A percentile compares a stretch with the other conserved stretches of the same genome.
These are phyloP conservation scores for Coptodon bakossiorum DNA, from an alignment of 2,113 vertebrate genomes.

Conservation along the genomic window DNA sequence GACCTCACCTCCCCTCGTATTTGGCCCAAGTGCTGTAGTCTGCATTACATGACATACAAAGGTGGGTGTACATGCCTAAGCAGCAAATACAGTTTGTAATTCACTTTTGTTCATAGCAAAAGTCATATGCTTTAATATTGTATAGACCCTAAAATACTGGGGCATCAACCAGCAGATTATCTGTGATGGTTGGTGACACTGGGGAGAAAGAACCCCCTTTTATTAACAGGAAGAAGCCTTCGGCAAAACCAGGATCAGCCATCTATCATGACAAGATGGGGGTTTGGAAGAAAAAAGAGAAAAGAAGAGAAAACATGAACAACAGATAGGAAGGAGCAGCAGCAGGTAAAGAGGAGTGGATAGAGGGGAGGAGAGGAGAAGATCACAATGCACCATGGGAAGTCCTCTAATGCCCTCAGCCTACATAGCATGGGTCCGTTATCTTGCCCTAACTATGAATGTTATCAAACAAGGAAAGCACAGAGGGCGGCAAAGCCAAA, in stretches of 20 bases:
- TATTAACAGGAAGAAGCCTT: not conserved
- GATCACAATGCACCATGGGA: not conserved
- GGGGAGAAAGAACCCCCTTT: not conserved
- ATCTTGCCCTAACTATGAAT: not conserved
- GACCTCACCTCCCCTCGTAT: not conserved
- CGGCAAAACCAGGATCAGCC: not conserved
- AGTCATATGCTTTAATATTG: not conserved
- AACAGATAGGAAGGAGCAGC: not conserved
- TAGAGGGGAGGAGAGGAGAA: not conserved
- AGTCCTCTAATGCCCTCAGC: not conserved
- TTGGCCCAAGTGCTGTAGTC: constrained; percentile 3
- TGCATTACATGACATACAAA: constrained; percentile 8
- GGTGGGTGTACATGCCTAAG: not conserved
- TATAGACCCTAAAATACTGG: not conserved
- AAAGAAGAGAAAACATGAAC: not conserved
- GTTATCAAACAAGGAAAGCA: not conserved
- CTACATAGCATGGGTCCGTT: not conserved
- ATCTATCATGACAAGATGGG: not conserved
- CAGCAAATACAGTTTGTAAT: not conserved
- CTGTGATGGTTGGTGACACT: not conserved
- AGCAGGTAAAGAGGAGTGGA: not conserved
- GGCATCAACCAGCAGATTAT: not conserved
- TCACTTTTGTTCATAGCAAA: not conserved
- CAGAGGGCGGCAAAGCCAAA: not conserved
- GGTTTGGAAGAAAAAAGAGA: no score